Evolutionary conservation across 2,888 invertebrate species (phyloP).

Genomic region (Patella depressa): DNA sequence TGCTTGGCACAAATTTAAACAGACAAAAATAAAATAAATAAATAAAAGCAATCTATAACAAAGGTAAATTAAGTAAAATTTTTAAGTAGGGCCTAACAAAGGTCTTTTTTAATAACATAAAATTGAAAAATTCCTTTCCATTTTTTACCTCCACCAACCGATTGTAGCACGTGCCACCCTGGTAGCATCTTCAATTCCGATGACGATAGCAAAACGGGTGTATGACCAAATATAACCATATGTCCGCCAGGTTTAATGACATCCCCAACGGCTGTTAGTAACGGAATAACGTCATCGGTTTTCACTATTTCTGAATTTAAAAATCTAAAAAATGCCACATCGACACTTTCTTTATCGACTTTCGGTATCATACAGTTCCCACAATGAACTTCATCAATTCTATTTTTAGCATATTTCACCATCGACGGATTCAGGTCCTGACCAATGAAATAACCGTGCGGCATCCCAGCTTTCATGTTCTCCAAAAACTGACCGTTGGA

Average conservation of each 20-base stretch:
- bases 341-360: conserved; percentile 44
- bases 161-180: conserved; percentile 36
- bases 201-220: conserved; percentile 47
- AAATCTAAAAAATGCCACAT: conserved; percentile 46
- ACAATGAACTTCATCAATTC: conserved; percentile 51
- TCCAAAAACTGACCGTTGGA: conserved; percentile 51
- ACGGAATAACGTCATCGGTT: conserved; percentile 37
- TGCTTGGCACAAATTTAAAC: too few relatives aligned
- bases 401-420: conserved; percentile 43
- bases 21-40: too few relatives aligned
- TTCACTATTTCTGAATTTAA: conserved; percentile 52
- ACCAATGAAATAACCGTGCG: conserved; percentile 48
- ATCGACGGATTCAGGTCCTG: conserved; percentile 53
- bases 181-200: conserved; percentile 35
- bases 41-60: too few relatives aligned
- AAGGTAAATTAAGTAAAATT: too few relatives aligned
- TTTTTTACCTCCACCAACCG: conserved; percentile 44
- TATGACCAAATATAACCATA: conserved; percentile 50
- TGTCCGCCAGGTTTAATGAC: conserved; percentile 45
- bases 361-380: conserved; percentile 47
- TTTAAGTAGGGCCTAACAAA: background rate
- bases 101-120: conserved; percentile 40
- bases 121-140: conserved; percentile 51
- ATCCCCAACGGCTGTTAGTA: conserved; percentile 41
- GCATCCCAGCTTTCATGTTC: conserved; percentile 43